Conservation (phyloP, 2,797 vertebrate genomes). For the Amphiprion clarkii region DNA sequence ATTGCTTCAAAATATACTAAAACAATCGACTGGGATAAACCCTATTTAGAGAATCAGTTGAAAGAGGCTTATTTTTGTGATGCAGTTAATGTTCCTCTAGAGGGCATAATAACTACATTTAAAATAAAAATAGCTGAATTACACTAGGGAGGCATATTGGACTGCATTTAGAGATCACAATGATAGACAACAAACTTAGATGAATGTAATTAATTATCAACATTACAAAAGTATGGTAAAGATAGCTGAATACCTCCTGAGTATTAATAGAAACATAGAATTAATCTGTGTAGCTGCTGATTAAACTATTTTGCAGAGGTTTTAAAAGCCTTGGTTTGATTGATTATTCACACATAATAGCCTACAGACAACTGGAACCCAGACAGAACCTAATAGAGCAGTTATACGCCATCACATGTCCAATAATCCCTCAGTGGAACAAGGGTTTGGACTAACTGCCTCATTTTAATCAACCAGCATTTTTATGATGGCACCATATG, state of each 20-base stretch:
- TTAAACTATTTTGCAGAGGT: not conserved
- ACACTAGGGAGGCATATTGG: not conserved
- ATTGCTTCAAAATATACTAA: not conserved
- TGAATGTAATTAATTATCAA: not conserved
- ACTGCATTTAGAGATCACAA: not conserved
- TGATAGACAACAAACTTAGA: not conserved
- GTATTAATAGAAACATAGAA: not conserved
- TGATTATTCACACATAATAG: not conserved
- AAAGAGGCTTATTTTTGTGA: constrained; percentile 10
- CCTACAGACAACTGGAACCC: not conserved
- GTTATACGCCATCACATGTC: not conserved
- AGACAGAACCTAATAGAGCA: constrained; percentile 1
- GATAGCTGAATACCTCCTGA: not conserved
- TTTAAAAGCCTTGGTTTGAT: not conserved
- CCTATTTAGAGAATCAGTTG: not conserved
- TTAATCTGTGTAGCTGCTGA: not conserved
- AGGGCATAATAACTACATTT: constrained; percentile 60
- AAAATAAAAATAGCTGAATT: not conserved
- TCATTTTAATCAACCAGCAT: constrained; percentile 22
- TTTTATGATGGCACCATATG: constrained; percentile 6
- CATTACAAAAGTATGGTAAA: not conserved
- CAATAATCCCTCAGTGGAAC: constrained; percentile 9
- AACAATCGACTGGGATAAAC: not conserved
- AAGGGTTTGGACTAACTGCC: not conserved
- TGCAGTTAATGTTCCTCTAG: constrained; percentile 64